Percentiles rank a stretch among this genome's conserved stretches.
Conservation (phyloP, 2,888 invertebrate species). For the Didymodactylos carnosus region DNA sequence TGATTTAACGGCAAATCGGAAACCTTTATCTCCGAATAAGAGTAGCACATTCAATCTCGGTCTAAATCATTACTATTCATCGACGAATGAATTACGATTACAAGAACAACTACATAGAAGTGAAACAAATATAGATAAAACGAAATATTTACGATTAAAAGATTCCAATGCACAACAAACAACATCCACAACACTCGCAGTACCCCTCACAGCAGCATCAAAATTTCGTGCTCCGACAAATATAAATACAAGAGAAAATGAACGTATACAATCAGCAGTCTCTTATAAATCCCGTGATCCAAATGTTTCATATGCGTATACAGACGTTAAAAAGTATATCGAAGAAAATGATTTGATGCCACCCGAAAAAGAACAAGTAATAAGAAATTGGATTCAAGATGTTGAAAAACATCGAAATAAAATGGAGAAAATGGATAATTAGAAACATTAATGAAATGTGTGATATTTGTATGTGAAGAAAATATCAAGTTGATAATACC, state of each 20-base stretch:
- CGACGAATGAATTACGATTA: not conserved
- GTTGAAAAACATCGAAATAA: slow-evolving; percentile 15
- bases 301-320: slow-evolving; percentile 28
- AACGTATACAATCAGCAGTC: not conserved
- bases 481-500: too few species aligned
- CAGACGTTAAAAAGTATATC: slow-evolving; percentile 27
- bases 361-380: slow-evolving; percentile 22
- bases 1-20: not conserved
- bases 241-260: too few species aligned
- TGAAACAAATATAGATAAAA: not conserved
- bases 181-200: not conserved
- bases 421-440: not conserved
- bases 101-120: too few species aligned
- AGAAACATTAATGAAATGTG: too few species aligned
- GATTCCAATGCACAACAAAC: not conserved
- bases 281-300: slow-evolving; percentile 22
- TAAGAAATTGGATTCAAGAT: slow-evolving; percentile 23
- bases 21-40: not conserved
- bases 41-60: not conserved
- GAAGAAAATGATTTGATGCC: slow-evolving; percentile 28
- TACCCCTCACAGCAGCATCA: not conserved
- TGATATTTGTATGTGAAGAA: too few species aligned
- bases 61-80: not conserved
- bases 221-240: too few species aligned
- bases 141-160: not conserved